phyloP scores from a whole-genome alignment of 2,113 vertebrate species.

The Hippocampus abdominalis region DNA sequence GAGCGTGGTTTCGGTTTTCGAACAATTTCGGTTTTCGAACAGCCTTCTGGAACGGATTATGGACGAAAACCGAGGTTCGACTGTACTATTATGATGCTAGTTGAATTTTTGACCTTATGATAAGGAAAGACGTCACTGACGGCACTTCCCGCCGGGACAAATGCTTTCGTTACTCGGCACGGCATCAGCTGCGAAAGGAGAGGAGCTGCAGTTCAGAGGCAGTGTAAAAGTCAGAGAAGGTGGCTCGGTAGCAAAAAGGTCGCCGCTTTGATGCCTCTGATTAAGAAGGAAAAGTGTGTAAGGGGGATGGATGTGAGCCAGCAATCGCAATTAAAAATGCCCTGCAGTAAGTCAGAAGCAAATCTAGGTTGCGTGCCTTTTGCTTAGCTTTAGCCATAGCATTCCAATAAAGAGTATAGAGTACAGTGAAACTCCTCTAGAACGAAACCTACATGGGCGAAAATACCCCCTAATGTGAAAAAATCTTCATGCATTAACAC shows the following conservation, averaged over 20 bases:
- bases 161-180: neutral
- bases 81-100: neutral
- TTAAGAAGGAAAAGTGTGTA: neutral
- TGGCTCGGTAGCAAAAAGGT: neutral
- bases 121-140: neutral
- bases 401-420: no score
- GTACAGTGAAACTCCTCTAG: no score
- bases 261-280: neutral
- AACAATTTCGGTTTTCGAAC: no score
- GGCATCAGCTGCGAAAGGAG: neutral
- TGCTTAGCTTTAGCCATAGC: neutral
- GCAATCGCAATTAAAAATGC: neutral
- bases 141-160: neutral
- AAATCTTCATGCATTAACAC: no score
- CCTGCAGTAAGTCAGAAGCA: neutral
- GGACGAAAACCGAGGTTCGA: no score
- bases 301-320: no score
- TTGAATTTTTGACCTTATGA: neutral
- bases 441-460: no score
- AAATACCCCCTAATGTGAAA: no score
- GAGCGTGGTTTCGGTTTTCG: no score
- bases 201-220: neutral
- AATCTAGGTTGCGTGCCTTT: neutral
- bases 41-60: no score
- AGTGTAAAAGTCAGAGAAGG: neutral